Base-by-base conservation (phyloP, 1,140 invertebrate genomes). In the Diploscapter pachys region DNA sequence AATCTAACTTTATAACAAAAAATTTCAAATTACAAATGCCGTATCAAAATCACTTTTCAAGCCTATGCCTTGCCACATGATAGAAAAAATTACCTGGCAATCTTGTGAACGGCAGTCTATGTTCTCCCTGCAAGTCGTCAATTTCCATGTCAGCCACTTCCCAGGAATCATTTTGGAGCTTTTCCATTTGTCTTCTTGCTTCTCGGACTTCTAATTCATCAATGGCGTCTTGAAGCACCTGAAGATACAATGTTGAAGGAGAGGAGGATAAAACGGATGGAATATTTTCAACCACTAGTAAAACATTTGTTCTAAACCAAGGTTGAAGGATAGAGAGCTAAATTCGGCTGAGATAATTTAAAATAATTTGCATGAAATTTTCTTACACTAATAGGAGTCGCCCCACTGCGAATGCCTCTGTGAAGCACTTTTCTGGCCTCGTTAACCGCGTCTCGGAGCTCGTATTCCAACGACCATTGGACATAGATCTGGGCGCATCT, bases 401-500 rank as follows among this genome's bases (percentile, higher is more conserved):
- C 66, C 11, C 66, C 66, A 1, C 57, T 52, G 13, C 53, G 51
- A n/a, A 52, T 6, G 5, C 66, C 66, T 54, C 48, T 50, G 66
- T 68, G 66, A 9, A 74, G 57, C 31, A 74, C 66, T n/a, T 64
- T 49, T 2, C 73, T 49, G 11, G 73, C 73, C 31, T 74, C 55
- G 3, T 54, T 59, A 11, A 57, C n/a, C 31, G 73, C 64, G 5
- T 67, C 73, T 3, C 63, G 63, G 8, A 66, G 8, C 56, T 74
- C 73, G 3, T 69, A 56, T 9, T 48, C 64, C 56, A 59, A 54
- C 4, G 73, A 64, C 73, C 73, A 74, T n/a, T 67, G 65, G 56
- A 64, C 64, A 51, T 74, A 74, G 9, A 74, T 57, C 11, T 65
- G 65, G 11, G 73, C 65, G n/a, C 55, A 68, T 65, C 73, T 74